Percentiles rank a stretch among this genome's conserved stretches.
Conservation (phyloP, 2,888 invertebrate genomes). For the Scaptomyza parva region DNA sequence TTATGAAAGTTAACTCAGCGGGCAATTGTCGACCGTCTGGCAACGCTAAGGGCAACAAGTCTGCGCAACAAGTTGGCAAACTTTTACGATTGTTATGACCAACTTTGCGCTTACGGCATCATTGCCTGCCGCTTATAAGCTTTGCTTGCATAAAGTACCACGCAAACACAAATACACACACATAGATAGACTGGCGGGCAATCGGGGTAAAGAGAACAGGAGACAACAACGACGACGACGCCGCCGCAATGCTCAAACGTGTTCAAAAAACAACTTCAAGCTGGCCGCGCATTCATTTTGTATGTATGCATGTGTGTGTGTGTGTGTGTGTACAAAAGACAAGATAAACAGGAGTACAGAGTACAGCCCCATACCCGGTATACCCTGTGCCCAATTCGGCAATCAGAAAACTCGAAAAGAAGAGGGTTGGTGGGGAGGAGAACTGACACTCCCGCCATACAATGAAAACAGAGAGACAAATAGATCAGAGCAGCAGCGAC, state of each 20-base stretch:
- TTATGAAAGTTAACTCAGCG: slow-evolving; percentile 15
- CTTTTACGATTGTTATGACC: slow-evolving; percentile 74
- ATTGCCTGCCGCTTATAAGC: slow-evolving; percentile 54
- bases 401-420: slow-evolving; percentile 9
- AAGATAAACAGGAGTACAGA: slow-evolving; percentile 62
- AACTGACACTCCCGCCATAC: slow-evolving; percentile 18
- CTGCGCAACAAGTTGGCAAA: slow-evolving; percentile 76
- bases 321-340: slow-evolving; percentile 40
- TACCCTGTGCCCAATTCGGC: slow-evolving; percentile 56
- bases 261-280: slow-evolving; percentile 68
- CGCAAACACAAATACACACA: slow-evolving; percentile 25
- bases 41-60: slow-evolving; percentile 58
- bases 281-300: slow-evolving; percentile 42
- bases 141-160: slow-evolving; percentile 73
- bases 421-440: neutral
- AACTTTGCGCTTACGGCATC: slow-evolving; percentile 78
- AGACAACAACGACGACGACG: neutral
- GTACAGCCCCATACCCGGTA: slow-evolving; percentile 19
- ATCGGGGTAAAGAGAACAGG: slow-evolving; percentile 1
- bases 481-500: slow-evolving; percentile 55
- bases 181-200: slow-evolving; percentile 19
- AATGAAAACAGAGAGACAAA: slow-evolving; percentile 52
- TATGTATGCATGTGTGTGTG: slow-evolving; percentile 14
- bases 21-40: slow-evolving; percentile 42
- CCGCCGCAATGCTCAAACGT: slow-evolving; percentile 52